A percentile compares a stretch with the other conserved stretches of the same genome.
These are phyloP conservation scores for Herpetotheres cachinnans DNA, from an alignment of 2,113 vertebrate genomes.

Conservation along the genomic window DNA sequence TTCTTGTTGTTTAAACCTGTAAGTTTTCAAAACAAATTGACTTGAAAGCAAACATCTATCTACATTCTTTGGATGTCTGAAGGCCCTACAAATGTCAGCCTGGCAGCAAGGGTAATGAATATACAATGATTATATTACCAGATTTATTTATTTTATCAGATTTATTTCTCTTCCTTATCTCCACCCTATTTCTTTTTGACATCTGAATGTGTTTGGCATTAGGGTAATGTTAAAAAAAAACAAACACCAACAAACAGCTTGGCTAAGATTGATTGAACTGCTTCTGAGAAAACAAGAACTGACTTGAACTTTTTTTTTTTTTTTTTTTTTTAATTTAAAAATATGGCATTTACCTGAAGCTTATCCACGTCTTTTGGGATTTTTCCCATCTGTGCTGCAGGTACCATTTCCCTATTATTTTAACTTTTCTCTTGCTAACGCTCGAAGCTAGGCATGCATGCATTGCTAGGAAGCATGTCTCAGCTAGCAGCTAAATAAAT, in stretches of 20 bases:
- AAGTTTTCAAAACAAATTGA: neutral
- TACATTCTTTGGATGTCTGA: neutral
- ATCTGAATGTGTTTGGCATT: neutral
- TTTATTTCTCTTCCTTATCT: neutral
- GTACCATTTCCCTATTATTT: neutral
- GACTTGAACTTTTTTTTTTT: neutral
- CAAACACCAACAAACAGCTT: neutral
- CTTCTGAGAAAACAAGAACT: slow-evolving; percentile 6
- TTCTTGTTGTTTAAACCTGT: neutral
- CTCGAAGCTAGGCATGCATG: neutral
- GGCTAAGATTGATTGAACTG: neutral
- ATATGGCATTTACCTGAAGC: neutral
- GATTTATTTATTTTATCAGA: neutral
- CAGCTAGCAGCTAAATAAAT: neutral
- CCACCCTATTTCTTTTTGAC: neutral
- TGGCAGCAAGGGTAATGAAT: neutral
- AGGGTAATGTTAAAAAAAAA: neutral
- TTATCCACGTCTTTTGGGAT: neutral
- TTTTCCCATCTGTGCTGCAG: neutral
- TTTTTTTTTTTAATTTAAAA: neutral
- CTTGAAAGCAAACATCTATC: neutral
- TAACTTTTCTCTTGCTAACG: neutral
- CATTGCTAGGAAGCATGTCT: neutral
- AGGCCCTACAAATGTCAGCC: neutral
- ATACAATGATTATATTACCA: neutral